Evolutionary conservation across 1,140 invertebrate genomes (phyloP).

Genomic region (Bradynema listronoti): DNA sequence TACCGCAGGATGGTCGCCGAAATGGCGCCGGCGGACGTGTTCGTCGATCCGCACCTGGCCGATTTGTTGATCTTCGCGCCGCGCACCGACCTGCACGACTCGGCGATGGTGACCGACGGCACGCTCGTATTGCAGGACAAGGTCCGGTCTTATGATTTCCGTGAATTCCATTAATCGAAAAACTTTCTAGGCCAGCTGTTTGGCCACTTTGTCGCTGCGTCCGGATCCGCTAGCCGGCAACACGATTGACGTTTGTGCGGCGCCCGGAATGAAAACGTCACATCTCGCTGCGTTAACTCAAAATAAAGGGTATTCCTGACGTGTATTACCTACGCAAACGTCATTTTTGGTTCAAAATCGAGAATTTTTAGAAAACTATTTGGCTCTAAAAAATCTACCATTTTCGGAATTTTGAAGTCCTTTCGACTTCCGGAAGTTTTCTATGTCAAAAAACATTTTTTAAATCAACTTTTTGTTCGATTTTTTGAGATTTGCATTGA

Average conservation of each 20-base stretch:
- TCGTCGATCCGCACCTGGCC: conserved; percentile 74
- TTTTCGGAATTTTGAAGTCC: too few species aligned
- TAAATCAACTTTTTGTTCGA: too few species aligned
- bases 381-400: too few species aligned
- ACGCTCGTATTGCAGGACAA: conserved; percentile 82
- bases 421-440: too few species aligned
- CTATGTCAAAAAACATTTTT: too few species aligned
- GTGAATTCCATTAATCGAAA: conserved; percentile 18
- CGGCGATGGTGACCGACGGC: conserved; percentile 67
- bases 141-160: conserved; percentile 62
- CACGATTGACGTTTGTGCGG: conserved; percentile 85
- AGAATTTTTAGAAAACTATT: too few species aligned
- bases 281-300: conserved; percentile 75
- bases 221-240: conserved; percentile 65
- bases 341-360: too few species aligned
- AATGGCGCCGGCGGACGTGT: conserved; percentile 67
- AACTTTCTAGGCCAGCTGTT: conserved; percentile 71
- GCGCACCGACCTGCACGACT: conserved; percentile 67
- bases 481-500: too few species aligned
- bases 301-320: conserved; percentile 70
- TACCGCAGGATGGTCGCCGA: conserved; percentile 60
- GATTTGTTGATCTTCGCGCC: conserved; percentile 75
- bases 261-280: conserved; percentile 89
- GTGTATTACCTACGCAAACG: too few species aligned
- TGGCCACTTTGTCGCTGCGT: conserved; percentile 71